Base-by-base conservation (phyloP, 1,140 invertebrate genomes). In the Brachionus manjavacas region DNA sequence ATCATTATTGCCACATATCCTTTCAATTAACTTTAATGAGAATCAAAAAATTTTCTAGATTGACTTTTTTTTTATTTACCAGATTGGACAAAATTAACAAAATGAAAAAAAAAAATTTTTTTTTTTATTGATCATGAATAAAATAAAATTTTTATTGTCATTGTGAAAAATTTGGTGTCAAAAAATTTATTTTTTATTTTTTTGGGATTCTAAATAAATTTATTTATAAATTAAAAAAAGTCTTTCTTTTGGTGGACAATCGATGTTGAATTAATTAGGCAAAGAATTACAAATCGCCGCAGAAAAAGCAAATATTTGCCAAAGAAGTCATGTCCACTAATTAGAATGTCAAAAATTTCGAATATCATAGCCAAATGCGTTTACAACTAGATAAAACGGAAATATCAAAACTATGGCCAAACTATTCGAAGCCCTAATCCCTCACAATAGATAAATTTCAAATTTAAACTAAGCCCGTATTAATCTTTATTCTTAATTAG, bases 401-500 rank as follows among this genome's bases (percentile, higher is more conserved):
- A 41, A 39, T 41, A n/a, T 12, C n/a, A 41, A 39, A 72, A 39
- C 39, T 41, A 72, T 72, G 20, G 20, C n/a, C 3, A 39, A 72
- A 43, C 68, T 39, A 39, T 72, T 20, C 35, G 31, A 72, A 41
- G 43, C 12, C 16, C 39, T 72, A 72, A 72, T 72, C 68, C 68
- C 68, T 3, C n/a, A 41, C 31, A 39, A 72, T 39, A 72, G 39
- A 72, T 72, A 68, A 68, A 68, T 31, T 68, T 68, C 66, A 68
- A 39, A 28, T 39, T 72, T 72, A 23, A 68, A 23, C 25, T 68
- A 72, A 72, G 68, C 68, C 35, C 68, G 68, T 72, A 72, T 72
- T 72, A 72, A 72, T 72, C 68, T 72, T 72, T 72, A 72, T 39
- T 66, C 66, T 68, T 68, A 72, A 72, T 72, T 72, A 72, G 39